A percentile compares a stretch with the other conserved stretches of the same genome.
Conservation (phyloP, 1,140 invertebrate species). For the Antheraea mylitta region DNA sequence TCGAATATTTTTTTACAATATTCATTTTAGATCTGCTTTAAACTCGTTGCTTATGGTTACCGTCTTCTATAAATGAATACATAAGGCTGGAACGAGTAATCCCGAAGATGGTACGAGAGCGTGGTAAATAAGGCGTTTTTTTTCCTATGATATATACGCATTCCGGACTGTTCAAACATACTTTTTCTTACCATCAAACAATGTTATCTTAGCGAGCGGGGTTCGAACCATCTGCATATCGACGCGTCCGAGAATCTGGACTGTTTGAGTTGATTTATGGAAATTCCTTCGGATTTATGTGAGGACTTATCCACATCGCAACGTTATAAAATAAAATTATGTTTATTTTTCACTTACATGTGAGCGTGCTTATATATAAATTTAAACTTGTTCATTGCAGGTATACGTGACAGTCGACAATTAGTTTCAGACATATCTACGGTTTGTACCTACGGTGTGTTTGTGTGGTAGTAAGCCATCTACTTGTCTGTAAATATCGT, state of each 20-base stretch:
- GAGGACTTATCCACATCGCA: constrained; percentile 5
- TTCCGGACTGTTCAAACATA: not conserved
- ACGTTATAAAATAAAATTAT: not conserved
- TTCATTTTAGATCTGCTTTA: too few species aligned
- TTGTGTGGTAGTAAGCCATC: too few species aligned
- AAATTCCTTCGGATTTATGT: constrained; percentile 6
- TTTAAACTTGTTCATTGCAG: too few species aligned
- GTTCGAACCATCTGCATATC: constrained; percentile 7
- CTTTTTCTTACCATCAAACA: constrained; percentile 12
- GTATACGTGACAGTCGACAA: too few species aligned
- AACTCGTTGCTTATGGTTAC: not conserved
- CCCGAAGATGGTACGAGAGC: not conserved
- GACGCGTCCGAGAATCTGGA: constrained; percentile 6
- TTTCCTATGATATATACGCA: not conserved
- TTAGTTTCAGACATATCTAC: too few species aligned
- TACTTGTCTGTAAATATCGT: too few species aligned
- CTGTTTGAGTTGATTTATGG: constrained; percentile 10
- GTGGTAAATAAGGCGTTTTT: not conserved
- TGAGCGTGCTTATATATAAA: too few species aligned
- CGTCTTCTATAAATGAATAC: not conserved
- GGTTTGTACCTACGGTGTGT: too few species aligned
- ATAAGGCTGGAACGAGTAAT: not conserved
- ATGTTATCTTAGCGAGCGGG: constrained; percentile 3
- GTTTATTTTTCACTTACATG: too few species aligned
- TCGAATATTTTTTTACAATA: too few species aligned